Base-by-base conservation (phyloP, 2,113 vertebrate genomes). In the Ptyas mucosa region DNA sequence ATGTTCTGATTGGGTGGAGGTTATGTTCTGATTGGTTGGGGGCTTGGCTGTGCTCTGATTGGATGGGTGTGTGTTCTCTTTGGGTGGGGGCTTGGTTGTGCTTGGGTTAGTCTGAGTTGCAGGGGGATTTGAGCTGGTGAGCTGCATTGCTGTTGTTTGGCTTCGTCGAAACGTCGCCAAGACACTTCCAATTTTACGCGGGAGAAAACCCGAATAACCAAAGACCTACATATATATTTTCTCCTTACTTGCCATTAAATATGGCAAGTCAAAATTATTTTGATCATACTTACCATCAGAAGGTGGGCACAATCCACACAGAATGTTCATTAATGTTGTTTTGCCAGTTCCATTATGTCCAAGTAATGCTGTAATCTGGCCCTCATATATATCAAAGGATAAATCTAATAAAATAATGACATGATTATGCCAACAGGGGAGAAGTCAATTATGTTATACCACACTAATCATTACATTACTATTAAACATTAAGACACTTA, bases 301-400 rank as follows among this genome's bases (percentile, higher is more conserved):
- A 29, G 99, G 98, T 0, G 98, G 98, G 93, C 99, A 99, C 23
- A 99, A 98, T 49, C 99, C 99, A 1, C 99, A 99, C 29, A 99
- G 98, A 97, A 99, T 99, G 96, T 99, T 99, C 98, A 99, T 99
- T 91, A 99, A 96, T 0, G 99, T 99, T 8, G 99, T 99, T 96
- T 99, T 99, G 10, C 99, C 99, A 0, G 99, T 99, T 14, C 99
- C 99, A 10, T 98, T 99, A 97, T 99, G 99, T 23, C 99, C 99
- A 85, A 99, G 98, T 94, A 99, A 97, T 5, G 99, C 99, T 0
- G 99, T 99, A 93, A 99, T 99, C 96, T 99, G 99, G 20, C 99
- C 99, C 96, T 99, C 99, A 0, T 99, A 99, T 95, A 99, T 98
- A 97, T 99, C 99, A 69, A 99, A 99, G 1, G 98, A 99, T 94